Conservation (phyloP, 2,113 vertebrate species). For the Rynchops niger region DNA sequence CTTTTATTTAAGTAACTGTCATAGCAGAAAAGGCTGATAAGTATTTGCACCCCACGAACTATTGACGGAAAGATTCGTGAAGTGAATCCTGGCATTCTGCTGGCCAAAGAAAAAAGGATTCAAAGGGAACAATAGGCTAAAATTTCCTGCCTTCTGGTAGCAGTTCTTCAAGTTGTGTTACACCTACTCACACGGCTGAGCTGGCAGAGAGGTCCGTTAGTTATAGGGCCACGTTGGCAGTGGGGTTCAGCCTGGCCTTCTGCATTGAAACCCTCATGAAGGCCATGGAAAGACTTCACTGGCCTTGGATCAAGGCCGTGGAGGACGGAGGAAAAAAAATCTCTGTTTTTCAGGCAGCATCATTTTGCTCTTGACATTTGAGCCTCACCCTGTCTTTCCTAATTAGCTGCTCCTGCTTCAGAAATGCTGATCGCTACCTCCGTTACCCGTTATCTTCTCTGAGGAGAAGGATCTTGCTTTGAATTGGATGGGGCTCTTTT, state of each 20-base stretch:
- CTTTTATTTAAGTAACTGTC: background rate
- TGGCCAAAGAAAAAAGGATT: background rate
- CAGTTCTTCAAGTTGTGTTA: background rate
- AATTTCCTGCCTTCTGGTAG: background rate
- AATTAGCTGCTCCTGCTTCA: background rate
- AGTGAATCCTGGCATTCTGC: background rate
- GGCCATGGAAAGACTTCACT: rapidly evolving
- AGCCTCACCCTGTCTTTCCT: background rate
- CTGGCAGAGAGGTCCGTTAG: background rate
- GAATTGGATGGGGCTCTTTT: background rate
- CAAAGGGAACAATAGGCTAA: background rate
- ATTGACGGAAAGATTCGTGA: background rate
- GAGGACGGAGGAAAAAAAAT: background rate
- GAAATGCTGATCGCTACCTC: background rate
- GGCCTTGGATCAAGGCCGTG: background rate
- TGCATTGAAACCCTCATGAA: background rate
- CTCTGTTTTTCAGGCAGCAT: background rate
- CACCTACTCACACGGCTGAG: rapidly evolving
- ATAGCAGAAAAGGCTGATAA: background rate
- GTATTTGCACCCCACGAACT: background rate
- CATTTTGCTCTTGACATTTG: background rate
- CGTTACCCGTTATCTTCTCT: background rate
- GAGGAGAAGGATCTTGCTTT: background rate
- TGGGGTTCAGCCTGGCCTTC: background rate
- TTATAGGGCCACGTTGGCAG: rapidly evolving